Base-by-base conservation (phyloP, 2,113 vertebrate species). In the Rhadina sibilatrix region DNA sequence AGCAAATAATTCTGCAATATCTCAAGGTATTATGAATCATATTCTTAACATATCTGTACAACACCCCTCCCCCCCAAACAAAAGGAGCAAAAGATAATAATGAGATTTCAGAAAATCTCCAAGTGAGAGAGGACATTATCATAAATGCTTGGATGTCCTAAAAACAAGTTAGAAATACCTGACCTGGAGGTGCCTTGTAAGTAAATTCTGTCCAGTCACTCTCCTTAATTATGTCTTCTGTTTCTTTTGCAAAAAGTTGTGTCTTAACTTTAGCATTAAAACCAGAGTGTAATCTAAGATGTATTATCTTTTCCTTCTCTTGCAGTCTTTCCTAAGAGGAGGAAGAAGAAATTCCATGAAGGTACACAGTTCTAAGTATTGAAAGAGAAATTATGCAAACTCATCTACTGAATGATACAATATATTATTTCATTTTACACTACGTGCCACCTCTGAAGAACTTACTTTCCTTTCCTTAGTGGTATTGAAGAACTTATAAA, bases 211-310 rank as follows among this genome's bases (percentile, higher is more conserved):
- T 86, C 94, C 95, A 96, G 24, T 52, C 78, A 65, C 97, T 84
- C 66, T 95, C 92, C 56, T 90, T 70, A 70, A 94, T 75, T 77
- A 96, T 2, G 1, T 75, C 76, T n/a, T 52, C 72, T 70, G 86
- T 94, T 85, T 64, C 84, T 81, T 85, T 96, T 50, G 53, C 28
- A 78, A 97, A 82, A 86, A 96, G 35, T 25, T 94, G 90, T 83
- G 93, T 96, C 94, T 96, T 96, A 64, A 97, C 94, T 89, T 94
- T 97, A 71, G 90, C 97, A 25, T 40, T 83, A 75, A 97, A 94
- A n/a, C 97, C 95, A 74, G 96, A 52, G 66, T 96, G 44, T 40
- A 97, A 86, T 5, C 25, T 19, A 61, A 96, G 90, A 37, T 9
- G 56, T 86, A 97, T 94, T 69, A 12, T 91, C 68, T 83, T 96